Percentiles rank a stretch among this genome's conserved stretches.
Evolutionary conservation across 2,888 invertebrate genomes (phyloP).

Genomic region (Hylaea fasciaria): DNA sequence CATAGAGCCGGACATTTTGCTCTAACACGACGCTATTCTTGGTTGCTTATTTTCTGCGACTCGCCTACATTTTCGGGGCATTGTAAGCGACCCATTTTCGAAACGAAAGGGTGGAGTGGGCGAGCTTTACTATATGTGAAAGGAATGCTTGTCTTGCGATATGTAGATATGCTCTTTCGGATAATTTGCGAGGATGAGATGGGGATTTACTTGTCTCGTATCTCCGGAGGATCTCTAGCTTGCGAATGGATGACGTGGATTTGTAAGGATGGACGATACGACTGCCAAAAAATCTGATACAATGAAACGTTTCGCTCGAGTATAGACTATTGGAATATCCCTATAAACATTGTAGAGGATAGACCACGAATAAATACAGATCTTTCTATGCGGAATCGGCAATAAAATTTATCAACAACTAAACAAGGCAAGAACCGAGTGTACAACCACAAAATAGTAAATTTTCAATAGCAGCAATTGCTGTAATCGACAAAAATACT

Average conservation of each 20-base stretch:
- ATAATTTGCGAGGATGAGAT: constrained; percentile 39
- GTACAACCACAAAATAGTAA: constrained; percentile 14
- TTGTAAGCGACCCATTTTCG: constrained; percentile 60
- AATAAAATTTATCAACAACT: constrained; percentile 11
- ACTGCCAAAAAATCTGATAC: constrained; percentile 16
- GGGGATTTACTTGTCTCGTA: constrained; percentile 34
- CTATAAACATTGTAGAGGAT: neutral
- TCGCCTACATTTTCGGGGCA: constrained; percentile 52
- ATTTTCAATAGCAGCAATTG: constrained; percentile 26
- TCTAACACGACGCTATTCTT: constrained; percentile 53
- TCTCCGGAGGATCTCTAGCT: constrained; percentile 21
- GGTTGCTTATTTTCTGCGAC: constrained; percentile 52
- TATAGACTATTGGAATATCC: neutral
- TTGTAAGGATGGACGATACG: constrained; percentile 10
- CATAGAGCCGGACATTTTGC: constrained; percentile 27
- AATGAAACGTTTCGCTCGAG: constrained; percentile 1
- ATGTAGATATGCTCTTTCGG: constrained; percentile 36
- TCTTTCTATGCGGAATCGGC: neutral
- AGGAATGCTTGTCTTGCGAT: constrained; percentile 33
- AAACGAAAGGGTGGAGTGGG: constrained; percentile 49
- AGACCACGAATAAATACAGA: constrained; percentile 4
- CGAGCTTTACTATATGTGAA: constrained; percentile 30
- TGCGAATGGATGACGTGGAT: constrained; percentile 18
- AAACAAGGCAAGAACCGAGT: constrained; percentile 3
- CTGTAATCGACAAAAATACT: constrained; percentile 32